A percentile compares a stretch with the other conserved stretches of the same genome.
phyloP scores from a whole-genome alignment of 2,113 vertebrate genomes.

The Crotalus horridus region DNA sequence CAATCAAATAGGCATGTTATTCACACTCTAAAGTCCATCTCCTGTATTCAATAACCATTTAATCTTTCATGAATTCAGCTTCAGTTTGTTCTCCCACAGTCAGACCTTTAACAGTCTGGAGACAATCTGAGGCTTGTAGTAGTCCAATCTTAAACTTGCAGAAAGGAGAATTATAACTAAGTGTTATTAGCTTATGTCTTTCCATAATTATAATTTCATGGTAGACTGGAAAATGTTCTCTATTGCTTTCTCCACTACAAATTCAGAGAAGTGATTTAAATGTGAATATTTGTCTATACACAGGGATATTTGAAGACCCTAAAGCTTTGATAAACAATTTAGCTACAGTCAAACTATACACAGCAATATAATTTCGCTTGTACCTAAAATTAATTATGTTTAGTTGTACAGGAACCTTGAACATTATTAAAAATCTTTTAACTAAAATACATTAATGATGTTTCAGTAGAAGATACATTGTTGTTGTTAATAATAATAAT shows the following conservation, averaged over 20 bases:
- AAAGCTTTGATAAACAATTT: constrained; percentile 35
- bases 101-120: background rate
- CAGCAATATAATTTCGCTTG: constrained; percentile 60
- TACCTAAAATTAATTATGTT: constrained; percentile 65
- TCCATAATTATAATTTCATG: background rate
- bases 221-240: background rate
- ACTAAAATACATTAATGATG: constrained; percentile 66
- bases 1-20: background rate
- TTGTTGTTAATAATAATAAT: constrained; percentile 22
- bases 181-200: background rate
- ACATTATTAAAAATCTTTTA: constrained; percentile 60
- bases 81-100: background rate
- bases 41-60: background rate
- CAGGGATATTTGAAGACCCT: constrained; percentile 10
- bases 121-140: background rate
- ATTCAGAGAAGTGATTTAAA: background rate
- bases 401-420: constrained; percentile 65
- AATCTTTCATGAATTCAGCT: background rate
- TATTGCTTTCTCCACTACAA: background rate
- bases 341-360: constrained; percentile 52
- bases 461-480: constrained; percentile 57
- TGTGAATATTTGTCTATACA: background rate
- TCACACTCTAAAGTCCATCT: background rate
- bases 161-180: background rate
- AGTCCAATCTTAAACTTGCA: background rate